Evolutionary conservation across 2,113 vertebrate species (phyloP).

Genomic region (Verasper variegatus): DNA sequence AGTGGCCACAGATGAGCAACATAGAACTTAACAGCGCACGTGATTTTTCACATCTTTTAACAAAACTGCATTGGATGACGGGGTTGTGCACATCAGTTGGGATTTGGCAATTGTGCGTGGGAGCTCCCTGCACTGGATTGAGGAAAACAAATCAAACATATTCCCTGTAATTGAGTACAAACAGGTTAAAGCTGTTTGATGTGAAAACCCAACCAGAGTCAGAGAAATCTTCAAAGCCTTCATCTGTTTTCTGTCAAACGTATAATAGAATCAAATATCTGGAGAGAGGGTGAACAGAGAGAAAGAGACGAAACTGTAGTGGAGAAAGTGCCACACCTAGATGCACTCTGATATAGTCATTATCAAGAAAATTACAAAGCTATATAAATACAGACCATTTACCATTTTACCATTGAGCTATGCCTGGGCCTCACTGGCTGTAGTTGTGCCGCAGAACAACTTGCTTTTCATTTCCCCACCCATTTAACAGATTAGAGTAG

Average conservation of each 20-base stretch:
- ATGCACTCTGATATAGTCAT: too few species aligned
- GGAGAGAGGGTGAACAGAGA: background rate
- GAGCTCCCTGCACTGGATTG: conserved; percentile 6
- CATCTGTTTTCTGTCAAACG: conserved; percentile 26
- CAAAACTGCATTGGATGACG: conserved; percentile 5
- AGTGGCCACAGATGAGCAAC: conserved; percentile 3
- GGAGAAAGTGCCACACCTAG: too few species aligned
- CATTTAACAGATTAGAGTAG: too few species aligned
- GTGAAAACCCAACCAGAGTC: conserved; percentile 31
- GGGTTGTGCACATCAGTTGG: conserved; percentile 27
- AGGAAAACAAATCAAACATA: conserved; percentile 42
- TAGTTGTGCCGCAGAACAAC: too few species aligned
- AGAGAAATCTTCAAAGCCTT: conserved; percentile 43
- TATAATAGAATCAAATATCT: conserved; percentile 7
- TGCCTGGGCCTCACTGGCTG: too few species aligned
- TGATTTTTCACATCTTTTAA: conserved; percentile 13
- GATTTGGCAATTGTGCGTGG: background rate
- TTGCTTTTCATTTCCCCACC: too few species aligned
- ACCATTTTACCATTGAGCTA: too few species aligned
- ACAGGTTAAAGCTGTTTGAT: conserved; percentile 52
- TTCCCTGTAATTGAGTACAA: conserved; percentile 36
- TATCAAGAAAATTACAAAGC: too few species aligned
- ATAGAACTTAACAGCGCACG: too few species aligned
- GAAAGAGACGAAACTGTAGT: too few species aligned
- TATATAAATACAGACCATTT: too few species aligned